Evolutionary conservation across 1,140 invertebrate genomes (phyloP).

Genomic region (Neotoxoptera formosana): DNA sequence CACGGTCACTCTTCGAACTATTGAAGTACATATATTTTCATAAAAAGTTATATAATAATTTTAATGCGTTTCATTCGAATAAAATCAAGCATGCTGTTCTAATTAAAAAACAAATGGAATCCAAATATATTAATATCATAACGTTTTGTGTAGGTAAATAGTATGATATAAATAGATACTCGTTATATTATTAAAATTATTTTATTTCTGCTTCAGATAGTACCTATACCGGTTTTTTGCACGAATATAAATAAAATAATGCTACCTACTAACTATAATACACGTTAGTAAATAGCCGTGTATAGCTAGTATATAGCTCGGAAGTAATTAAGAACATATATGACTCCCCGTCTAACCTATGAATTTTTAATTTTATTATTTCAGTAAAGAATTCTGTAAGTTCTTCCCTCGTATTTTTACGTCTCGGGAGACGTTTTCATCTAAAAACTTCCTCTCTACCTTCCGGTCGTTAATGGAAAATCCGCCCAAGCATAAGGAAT

Average conservation of each 20-base stretch:
- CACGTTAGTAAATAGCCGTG: not conserved
- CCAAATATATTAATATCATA: not conserved
- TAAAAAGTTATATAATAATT: no score
- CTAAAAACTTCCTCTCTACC: constrained; percentile 48
- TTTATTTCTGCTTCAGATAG: not conserved
- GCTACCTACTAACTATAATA: not conserved
- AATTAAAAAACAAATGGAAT: not conserved
- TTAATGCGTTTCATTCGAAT: not conserved
- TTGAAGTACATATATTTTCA: constrained; percentile 31
- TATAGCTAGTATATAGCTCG: not conserved
- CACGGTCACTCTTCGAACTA: not conserved
- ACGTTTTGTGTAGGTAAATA: not conserved
- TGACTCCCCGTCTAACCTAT: not conserved
- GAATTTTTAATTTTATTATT: constrained; percentile 50
- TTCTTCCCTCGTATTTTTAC: constrained; percentile 13
- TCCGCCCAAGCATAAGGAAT: constrained; percentile 56
- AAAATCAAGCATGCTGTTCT: not conserved
- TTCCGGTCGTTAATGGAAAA: constrained; percentile 57
- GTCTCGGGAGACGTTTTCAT: constrained; percentile 56
- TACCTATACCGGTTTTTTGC: not conserved
- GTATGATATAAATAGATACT: not conserved
- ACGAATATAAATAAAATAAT: not conserved
- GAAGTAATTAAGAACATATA: constrained; percentile 24
- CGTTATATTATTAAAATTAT: not conserved
- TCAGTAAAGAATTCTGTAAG: constrained; percentile 22